Conservation (phyloP, 2,888 invertebrate species). For the Ochropleura leucogaster region DNA sequence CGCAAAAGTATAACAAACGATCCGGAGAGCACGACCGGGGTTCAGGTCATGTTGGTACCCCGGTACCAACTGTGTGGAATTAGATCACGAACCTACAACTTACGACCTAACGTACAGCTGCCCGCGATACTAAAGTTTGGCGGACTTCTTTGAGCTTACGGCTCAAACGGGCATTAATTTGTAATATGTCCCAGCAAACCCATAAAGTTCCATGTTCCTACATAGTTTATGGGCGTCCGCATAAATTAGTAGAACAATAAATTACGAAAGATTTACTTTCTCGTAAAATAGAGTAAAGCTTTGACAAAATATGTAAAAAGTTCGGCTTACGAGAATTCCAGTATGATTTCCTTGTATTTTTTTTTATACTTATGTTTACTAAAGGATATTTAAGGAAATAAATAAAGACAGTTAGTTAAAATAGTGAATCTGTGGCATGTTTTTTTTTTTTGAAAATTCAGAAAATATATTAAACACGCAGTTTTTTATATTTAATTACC, state of each 20-base stretch:
- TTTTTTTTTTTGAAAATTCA: not conserved
- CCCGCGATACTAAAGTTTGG: slow-evolving; percentile 48
- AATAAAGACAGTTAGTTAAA: slow-evolving; percentile 8
- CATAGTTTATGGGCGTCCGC: slow-evolving; percentile 13
- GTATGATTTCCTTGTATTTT: not conserved
- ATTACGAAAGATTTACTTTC: slow-evolving; percentile 15
- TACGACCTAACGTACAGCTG: slow-evolving; percentile 55
- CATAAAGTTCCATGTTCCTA: slow-evolving; percentile 33
- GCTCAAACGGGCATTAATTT: slow-evolving; percentile 29
- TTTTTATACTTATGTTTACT: not conserved
- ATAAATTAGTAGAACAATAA: slow-evolving; percentile 28
- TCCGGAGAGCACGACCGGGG: slow-evolving; percentile 63
- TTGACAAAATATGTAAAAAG: slow-evolving; percentile 18
- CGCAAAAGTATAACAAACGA: slow-evolving; percentile 81
- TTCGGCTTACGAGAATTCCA: not conserved
- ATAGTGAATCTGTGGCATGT: too few relatives aligned
- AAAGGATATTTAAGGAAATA: not conserved
- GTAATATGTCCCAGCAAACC: slow-evolving; percentile 18
- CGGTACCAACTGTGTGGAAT: slow-evolving; percentile 60
- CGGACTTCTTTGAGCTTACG: slow-evolving; percentile 45
- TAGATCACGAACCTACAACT: slow-evolving; percentile 66
- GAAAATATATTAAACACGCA: not conserved
- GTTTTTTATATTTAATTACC: not conserved
- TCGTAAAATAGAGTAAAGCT: slow-evolving; percentile 3
- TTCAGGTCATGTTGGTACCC: slow-evolving; percentile 63